Percentiles rank a stretch among this genome's conserved stretches.
phyloP scores from a whole-genome alignment of 2,113 vertebrate genomes.

The Rhinolophus sinicus region DNA sequence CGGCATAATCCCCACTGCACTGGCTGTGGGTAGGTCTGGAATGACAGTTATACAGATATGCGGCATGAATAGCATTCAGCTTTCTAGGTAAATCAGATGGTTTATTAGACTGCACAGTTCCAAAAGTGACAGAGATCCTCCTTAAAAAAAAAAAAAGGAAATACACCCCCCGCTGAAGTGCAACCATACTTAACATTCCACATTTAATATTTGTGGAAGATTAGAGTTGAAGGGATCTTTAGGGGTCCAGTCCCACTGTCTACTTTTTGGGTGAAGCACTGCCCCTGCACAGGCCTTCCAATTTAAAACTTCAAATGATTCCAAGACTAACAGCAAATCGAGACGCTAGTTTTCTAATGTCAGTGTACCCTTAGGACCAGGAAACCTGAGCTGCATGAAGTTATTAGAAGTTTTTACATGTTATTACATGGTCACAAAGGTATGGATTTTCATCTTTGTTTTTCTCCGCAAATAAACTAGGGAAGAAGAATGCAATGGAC shows the following conservation, averaged over 20 bases:
- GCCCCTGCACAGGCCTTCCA: neutral
- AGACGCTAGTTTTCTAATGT: neutral
- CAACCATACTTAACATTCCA: neutral
- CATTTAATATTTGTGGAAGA: neutral
- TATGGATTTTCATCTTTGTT: neutral
- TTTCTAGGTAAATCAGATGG: neutral
- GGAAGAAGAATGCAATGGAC: neutral
- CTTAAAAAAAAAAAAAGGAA: neutral
- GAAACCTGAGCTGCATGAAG: neutral
- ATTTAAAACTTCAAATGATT: neutral
- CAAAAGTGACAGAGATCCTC: neutral
- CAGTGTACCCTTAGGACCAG: neutral
- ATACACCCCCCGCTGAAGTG: neutral
- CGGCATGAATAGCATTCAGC: neutral
- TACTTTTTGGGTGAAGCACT: neutral
- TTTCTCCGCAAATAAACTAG: neutral
- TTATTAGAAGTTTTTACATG: neutral
- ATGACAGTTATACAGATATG: neutral
- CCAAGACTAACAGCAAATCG: neutral
- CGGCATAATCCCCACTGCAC: accelerated
- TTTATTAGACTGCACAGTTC: neutral
- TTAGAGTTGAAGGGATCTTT: neutral
- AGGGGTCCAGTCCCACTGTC: neutral
- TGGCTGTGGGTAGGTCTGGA: neutral
- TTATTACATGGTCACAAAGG: neutral